Evolutionary conservation across 2,797 vertebrate species (phyloP).

Genomic region (Chiloscyllium punctatum): DNA sequence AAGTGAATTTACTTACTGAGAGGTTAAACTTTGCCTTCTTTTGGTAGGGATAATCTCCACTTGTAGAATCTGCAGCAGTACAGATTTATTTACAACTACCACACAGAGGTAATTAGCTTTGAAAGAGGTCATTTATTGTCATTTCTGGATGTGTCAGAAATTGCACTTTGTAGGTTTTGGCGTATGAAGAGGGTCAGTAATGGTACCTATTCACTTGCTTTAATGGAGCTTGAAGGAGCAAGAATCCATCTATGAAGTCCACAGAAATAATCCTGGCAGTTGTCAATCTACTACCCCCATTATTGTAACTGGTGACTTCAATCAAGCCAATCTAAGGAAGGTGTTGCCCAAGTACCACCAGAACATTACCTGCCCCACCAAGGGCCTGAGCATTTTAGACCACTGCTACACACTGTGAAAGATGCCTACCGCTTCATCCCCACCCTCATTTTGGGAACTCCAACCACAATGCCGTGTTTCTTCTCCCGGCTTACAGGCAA

Average conservation of each 20-base stretch:
- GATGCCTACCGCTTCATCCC: too few species aligned
- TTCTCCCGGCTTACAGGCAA: too few species aligned
- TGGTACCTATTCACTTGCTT: neutral
- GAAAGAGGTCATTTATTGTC: neutral
- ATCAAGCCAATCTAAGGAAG: too few species aligned
- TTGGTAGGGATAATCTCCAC: neutral
- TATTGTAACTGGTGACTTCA: too few species aligned
- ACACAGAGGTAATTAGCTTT: neutral
- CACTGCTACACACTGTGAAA: too few species aligned
- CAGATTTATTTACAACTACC: neutral
- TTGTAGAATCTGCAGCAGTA: neutral
- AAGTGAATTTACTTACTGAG: neutral
- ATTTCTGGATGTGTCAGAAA: neutral
- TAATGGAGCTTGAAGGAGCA: neutral
- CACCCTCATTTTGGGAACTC: too few species aligned
- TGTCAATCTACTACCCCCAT: neutral
- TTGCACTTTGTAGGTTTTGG: neutral
- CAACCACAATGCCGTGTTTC: too few species aligned
- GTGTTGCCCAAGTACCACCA: too few species aligned
- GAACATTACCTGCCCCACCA: too few species aligned
- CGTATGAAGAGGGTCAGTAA: neutral
- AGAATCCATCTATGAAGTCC: neutral
- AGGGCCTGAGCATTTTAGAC: too few species aligned
- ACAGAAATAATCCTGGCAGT: neutral
- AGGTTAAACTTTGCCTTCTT: neutral